These are phyloP conservation scores for Bombylius major DNA, from an alignment of 2,888 invertebrate genomes.

Conservation along the genomic window DNA sequence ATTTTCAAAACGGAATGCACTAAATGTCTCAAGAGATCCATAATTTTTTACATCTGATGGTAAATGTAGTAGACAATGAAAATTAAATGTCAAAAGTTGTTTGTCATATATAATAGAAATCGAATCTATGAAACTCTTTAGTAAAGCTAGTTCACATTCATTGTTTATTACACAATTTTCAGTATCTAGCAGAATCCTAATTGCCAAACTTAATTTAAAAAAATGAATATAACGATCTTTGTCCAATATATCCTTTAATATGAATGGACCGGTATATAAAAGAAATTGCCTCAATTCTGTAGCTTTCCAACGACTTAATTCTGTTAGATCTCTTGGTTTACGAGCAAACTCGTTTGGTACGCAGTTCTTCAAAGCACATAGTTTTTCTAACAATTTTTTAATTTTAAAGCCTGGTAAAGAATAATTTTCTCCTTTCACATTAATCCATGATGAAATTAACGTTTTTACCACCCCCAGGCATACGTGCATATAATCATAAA, in stretches of 20 bases:
- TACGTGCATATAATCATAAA: constrained; percentile 1
- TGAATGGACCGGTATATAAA: constrained; percentile 4
- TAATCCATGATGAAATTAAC: background rate
- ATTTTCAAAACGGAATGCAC: background rate
- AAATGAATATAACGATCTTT: constrained; percentile 14
- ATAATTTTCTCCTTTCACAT: background rate
- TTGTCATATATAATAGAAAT: background rate
- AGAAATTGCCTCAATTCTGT: constrained; percentile 14
- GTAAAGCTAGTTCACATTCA: background rate
- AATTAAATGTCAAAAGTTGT: background rate
- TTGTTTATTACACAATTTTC: constrained; percentile 3
- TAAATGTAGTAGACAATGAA: constrained; percentile 4
- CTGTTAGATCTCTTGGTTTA: background rate
- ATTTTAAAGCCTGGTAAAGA: background rate
- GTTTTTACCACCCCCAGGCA: background rate
- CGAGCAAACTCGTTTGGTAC: background rate
- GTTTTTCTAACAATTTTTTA: background rate
- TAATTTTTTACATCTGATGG: constrained; percentile 2
- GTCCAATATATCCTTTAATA: background rate
- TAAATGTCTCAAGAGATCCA: background rate
- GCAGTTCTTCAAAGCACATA: background rate
- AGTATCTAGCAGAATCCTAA: constrained; percentile 7
- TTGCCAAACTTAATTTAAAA: constrained; percentile 11
- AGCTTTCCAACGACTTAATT: constrained; percentile 6
- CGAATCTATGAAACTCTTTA: background rate